Evolutionary conservation across 1,140 invertebrate genomes (phyloP).

Genomic region (Mycetomoellerius zeteki): DNA sequence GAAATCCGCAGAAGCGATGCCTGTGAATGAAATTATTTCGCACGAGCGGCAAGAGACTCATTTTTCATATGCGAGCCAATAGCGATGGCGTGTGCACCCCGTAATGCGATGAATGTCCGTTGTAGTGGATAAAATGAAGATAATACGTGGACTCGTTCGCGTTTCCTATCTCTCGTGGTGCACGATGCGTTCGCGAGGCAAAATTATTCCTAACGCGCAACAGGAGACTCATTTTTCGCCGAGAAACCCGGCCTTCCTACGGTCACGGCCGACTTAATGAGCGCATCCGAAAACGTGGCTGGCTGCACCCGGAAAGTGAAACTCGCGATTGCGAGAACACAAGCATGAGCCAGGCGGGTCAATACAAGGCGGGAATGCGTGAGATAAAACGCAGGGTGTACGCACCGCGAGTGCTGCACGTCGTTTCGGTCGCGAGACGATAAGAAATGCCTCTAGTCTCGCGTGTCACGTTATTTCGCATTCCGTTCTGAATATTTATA

Average conservation of each 20-base stretch:
- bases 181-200: not conserved
- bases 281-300: not conserved
- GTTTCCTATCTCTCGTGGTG: constrained; percentile 30
- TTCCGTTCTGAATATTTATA: constrained; percentile 85
- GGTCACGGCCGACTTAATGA: constrained; percentile 56
- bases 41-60: constrained; percentile 43
- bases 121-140: constrained; percentile 42
- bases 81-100: constrained; percentile 15
- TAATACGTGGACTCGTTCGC: constrained; percentile 33
- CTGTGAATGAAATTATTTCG: constrained; percentile 48
- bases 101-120: constrained; percentile 45
- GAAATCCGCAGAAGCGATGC: constrained; percentile 30
- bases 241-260: constrained; percentile 11
- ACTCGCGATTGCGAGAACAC: constrained; percentile 26
- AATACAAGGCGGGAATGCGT: constrained; percentile 32
- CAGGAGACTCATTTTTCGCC: constrained; percentile 60
- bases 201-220: constrained; percentile 58
- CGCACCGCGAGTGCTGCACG: not conserved
- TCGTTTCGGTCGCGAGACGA: constrained; percentile 74
- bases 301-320: constrained; percentile 37
- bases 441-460: constrained; percentile 85
- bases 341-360: constrained; percentile 3
- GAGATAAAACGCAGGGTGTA: constrained; percentile 52
- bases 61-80: constrained; percentile 55
- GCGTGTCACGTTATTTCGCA: constrained; percentile 84